A percentile compares a stretch with the other conserved stretches of the same genome.
These are phyloP conservation scores for Bedellia somnulentella DNA, from an alignment of 2,888 invertebrate genomes.

Conservation along the genomic window DNA sequence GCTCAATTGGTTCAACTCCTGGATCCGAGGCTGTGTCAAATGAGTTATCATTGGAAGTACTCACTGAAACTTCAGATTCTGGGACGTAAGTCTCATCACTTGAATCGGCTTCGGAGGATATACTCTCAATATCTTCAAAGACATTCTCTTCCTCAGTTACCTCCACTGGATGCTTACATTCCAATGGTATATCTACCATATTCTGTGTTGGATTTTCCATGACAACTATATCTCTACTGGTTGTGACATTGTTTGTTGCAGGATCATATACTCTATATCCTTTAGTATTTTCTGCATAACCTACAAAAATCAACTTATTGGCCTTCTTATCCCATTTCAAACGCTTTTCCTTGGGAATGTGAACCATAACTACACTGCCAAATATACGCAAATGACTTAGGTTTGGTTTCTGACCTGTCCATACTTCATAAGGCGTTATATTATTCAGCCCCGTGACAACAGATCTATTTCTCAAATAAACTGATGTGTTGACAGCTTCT, in stretches of 20 bases:
- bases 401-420: slow-evolving; percentile 1
- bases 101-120: no score
- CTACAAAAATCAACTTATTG: slow-evolving; percentile 1
- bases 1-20: background rate
- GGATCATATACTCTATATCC: slow-evolving; percentile 1
- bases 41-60: no score
- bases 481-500: slow-evolving; percentile 4
- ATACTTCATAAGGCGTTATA: background rate
- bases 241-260: background rate
- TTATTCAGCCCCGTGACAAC: background rate
- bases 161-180: no score
- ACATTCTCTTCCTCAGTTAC: no score
- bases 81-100: no score
- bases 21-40: background rate
- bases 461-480: slow-evolving; percentile 5
- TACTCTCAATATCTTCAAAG: no score
- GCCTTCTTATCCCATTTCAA: slow-evolving; percentile 1
- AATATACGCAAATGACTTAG: slow-evolving; percentile 1
- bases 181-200: no score
- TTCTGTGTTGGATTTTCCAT: background rate
- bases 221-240: slow-evolving; percentile 3
- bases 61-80: no score
- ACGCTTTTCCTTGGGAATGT: slow-evolving; percentile 2
- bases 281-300: slow-evolving; percentile 1
- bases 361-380: slow-evolving; percentile 3